Evolutionary conservation across 2,888 invertebrate genomes (phyloP).

Genomic region (Embidobia sp.): DNA sequence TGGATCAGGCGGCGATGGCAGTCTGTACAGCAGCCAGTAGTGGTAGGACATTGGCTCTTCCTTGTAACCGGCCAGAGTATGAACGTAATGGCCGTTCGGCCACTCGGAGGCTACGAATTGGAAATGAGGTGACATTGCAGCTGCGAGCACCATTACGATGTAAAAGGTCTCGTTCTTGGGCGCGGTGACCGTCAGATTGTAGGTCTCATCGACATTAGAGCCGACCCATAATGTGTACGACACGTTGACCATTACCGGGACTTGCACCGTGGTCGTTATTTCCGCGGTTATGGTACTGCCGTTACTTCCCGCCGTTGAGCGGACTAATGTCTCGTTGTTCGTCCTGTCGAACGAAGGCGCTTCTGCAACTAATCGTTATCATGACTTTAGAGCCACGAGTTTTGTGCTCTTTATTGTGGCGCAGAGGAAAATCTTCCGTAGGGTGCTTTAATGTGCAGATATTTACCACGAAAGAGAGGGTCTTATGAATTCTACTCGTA

Average conservation of each 20-base stretch:
- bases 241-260: slow-evolving; percentile 83
- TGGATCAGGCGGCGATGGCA: slow-evolving; percentile 91
- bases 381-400: too few relatives aligned
- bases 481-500: too few relatives aligned
- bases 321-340: slow-evolving; percentile 61
- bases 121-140: slow-evolving; percentile 88
- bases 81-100: slow-evolving; percentile 96
- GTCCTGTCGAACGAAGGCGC: slow-evolving; percentile 55
- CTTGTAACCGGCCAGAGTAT: slow-evolving; percentile 90
- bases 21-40: slow-evolving; percentile 93
- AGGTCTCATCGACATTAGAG: slow-evolving; percentile 91
- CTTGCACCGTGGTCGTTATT: slow-evolving; percentile 52
- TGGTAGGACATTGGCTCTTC: slow-evolving; percentile 92
- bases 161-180: slow-evolving; percentile 87
- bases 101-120: slow-evolving; percentile 92
- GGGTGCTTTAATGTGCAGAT: too few relatives aligned
- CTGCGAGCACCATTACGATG: slow-evolving; percentile 91
- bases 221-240: slow-evolving; percentile 95
- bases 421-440: too few relatives aligned
- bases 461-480: too few relatives aligned
- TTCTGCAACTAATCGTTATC: too few relatives aligned
- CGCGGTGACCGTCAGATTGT: slow-evolving; percentile 88
- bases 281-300: slow-evolving; percentile 43
- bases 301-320: slow-evolving; percentile 50
- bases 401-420: too few relatives aligned